phyloP scores from a whole-genome alignment of 2,888 invertebrate species.

The Esperia sulphurella region DNA sequence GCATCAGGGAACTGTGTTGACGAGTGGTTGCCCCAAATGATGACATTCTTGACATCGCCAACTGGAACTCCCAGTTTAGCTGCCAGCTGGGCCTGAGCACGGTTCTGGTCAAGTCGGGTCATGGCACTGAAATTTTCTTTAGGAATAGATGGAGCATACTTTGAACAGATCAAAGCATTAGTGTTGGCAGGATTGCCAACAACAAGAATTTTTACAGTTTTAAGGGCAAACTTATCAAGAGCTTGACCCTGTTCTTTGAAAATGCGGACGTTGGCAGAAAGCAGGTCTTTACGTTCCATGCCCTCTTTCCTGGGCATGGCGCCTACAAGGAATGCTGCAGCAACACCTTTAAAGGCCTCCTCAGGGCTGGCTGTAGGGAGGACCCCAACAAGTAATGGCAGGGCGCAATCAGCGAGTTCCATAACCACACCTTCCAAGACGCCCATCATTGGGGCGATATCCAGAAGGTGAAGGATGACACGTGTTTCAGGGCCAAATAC shows the following conservation, averaged over 20 bases:
- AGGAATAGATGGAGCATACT: conserved; percentile 97
- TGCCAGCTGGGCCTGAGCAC: conserved; percentile 94
- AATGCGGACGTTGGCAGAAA: conserved; percentile 98
- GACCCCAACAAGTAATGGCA: conserved; percentile 91
- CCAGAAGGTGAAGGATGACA: conserved; percentile 92
- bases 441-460: conserved; percentile 97
- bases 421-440: conserved; percentile 99
- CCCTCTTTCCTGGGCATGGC: conserved; percentile 97
- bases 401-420: conserved; percentile 97
- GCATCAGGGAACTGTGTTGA: conserved; percentile 99
- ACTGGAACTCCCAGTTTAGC: conserved; percentile 84
- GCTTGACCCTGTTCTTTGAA: conserved; percentile 98
- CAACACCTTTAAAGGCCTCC: conserved; percentile 96
- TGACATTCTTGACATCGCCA: conserved; percentile 90
- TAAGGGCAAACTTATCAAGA: conserved; percentile 92
- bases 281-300: conserved; percentile 99
- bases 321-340: conserved; percentile 97
- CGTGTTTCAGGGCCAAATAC: conserved; percentile 95
- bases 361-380: conserved; percentile 92
- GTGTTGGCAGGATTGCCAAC: conserved; percentile 99
- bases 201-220: conserved; percentile 95
- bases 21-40: conserved; percentile 99
- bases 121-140: conserved; percentile 97
- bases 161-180: conserved; percentile 96
- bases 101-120: conserved; percentile 98